phyloP scores from a whole-genome alignment of 2,113 vertebrate species.

The Microtus oregoni region DNA sequence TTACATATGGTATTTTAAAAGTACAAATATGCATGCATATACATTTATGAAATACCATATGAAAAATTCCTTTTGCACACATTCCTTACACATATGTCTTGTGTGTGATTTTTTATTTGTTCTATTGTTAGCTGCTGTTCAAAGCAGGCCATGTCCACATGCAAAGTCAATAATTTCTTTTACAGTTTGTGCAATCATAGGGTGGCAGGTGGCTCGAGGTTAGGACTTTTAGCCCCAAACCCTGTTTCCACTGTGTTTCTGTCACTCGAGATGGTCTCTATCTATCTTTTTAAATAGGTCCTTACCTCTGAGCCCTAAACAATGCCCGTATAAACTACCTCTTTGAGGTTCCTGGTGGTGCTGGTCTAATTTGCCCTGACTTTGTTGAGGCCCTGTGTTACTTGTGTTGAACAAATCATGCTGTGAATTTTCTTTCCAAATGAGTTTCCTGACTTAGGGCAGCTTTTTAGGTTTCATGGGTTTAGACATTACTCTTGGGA shows the following conservation, averaged over 20 bases:
- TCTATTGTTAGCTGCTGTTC: slow-evolving; percentile 60
- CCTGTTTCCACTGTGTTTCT: background rate
- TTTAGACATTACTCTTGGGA: background rate
- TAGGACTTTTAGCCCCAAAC: slow-evolving; percentile 37
- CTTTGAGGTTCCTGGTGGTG: background rate
- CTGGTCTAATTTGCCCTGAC: background rate
- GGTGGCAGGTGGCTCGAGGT: slow-evolving; percentile 49
- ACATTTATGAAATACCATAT: slow-evolving; percentile 63
- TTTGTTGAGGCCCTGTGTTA: background rate
- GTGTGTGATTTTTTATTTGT: slow-evolving; percentile 66
- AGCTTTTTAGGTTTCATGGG: background rate
- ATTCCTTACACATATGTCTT: slow-evolving; percentile 58
- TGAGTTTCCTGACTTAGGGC: background rate
- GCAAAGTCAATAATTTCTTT: slow-evolving; percentile 41
- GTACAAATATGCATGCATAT: slow-evolving; percentile 60
- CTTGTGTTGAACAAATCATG: background rate
- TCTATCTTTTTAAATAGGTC: background rate
- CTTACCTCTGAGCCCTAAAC: background rate
- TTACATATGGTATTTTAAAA: slow-evolving; percentile 69
- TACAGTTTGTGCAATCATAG: slow-evolving; percentile 33
- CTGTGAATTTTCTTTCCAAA: slow-evolving; percentile 19
- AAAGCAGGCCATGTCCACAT: slow-evolving; percentile 58
- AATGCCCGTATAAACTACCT: background rate
- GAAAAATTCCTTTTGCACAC: slow-evolving; percentile 69
- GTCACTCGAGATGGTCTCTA: background rate